These are phyloP conservation scores for Rachycentron canadum DNA, from an alignment of 2,797 vertebrate species.

Conservation along the genomic window DNA sequence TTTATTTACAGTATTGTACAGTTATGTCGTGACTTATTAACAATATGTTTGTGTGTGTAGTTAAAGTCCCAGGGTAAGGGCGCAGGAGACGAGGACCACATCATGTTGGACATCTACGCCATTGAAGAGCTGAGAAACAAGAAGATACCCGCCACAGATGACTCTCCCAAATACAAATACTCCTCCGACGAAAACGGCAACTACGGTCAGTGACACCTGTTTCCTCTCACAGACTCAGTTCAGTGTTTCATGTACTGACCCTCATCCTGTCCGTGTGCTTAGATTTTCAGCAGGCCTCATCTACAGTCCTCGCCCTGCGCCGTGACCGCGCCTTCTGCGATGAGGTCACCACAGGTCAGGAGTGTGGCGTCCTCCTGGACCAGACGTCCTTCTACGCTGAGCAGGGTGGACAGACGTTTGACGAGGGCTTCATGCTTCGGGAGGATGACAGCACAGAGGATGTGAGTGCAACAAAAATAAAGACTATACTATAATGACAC, in stretches of 20 bases:
- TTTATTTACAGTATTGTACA: not conserved
- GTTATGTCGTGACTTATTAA: not conserved
- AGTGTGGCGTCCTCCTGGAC: constrained; percentile 95
- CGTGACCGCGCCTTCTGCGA: constrained; percentile 93
- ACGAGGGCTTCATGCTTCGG: constrained; percentile 94
- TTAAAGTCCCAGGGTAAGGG: constrained; percentile 97
- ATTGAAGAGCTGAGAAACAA: constrained; percentile 94
- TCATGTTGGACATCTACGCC: constrained; percentile 99
- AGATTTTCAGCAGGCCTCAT: constrained; percentile 86
- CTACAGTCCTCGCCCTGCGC: constrained; percentile 92
- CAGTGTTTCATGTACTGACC: not conserved
- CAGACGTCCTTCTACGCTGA: constrained; percentile 96
- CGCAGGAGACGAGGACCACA: constrained; percentile 90
- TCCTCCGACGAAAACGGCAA: constrained; percentile 82
- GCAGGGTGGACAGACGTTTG: constrained; percentile 97
- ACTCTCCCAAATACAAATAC: constrained; percentile 92
- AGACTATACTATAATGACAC: not conserved
- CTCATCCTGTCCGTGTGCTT: not conserved
- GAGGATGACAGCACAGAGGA: constrained; percentile 91
- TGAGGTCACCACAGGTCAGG: constrained; percentile 92
- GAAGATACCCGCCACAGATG: constrained; percentile 88
- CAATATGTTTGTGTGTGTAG: constrained; percentile 71
- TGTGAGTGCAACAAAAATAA: constrained; percentile 81
- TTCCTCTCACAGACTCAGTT: not conserved
- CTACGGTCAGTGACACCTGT: constrained; percentile 85